These are phyloP conservation scores for Lampris megalopsis DNA, from an alignment of 2,113 vertebrate species.

Conservation along the genomic window DNA sequence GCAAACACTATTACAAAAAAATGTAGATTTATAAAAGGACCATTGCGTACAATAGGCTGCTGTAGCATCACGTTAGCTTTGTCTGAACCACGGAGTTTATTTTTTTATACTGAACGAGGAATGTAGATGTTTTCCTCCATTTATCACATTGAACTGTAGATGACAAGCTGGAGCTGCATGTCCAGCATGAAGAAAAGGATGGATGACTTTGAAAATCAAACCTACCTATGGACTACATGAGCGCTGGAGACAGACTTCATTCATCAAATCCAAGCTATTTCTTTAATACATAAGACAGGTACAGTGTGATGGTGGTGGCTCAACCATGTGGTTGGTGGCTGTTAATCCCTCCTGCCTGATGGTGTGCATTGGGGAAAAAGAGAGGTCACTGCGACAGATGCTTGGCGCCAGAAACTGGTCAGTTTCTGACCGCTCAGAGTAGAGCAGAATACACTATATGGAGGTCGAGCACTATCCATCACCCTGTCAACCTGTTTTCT, in stretches of 20 bases:
- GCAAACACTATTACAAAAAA: neutral
- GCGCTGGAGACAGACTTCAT: no score
- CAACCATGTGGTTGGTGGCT: conserved; percentile 53
- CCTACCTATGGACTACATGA: no score
- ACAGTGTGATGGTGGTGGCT: neutral
- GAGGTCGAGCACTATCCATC: conserved; percentile 74
- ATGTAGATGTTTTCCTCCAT: no score
- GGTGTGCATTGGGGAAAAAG: conserved; percentile 49
- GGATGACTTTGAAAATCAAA: no score
- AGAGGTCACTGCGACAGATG: conserved; percentile 68
- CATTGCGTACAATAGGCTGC: no score
- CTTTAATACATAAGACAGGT: conserved; percentile 18
- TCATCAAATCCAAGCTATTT: no score
- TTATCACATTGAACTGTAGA: no score
- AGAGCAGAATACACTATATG: conserved; percentile 41
- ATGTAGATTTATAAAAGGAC: neutral
- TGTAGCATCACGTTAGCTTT: no score
- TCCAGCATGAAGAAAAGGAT: no score
- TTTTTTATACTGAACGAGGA: no score
- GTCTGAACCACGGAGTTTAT: no score
- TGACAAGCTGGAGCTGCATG: no score
- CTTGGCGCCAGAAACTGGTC: conserved; percentile 56
- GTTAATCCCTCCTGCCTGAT: conserved; percentile 40
- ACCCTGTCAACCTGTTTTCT: conserved; percentile 75
- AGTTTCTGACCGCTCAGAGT: conserved; percentile 54